Evolutionary conservation across 1,140 invertebrate genomes (phyloP).

Genomic region (Anastrepha ludens): DNA sequence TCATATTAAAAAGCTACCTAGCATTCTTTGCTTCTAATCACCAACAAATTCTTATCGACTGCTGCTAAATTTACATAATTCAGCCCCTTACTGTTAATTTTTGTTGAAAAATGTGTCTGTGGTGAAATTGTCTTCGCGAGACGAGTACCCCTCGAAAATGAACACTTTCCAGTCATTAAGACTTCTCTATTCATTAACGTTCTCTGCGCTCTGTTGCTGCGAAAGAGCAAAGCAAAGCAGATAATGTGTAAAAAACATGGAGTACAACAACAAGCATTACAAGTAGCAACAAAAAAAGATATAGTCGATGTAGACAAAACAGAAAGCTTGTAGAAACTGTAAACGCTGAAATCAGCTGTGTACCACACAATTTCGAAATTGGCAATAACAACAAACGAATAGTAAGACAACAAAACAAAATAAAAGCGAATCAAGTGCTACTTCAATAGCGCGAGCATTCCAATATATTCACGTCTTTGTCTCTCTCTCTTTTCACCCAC

Average conservation of each 20-base stretch:
- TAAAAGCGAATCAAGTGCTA: conserved; percentile 38
- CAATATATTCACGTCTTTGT: no score
- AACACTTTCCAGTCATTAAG: no score
- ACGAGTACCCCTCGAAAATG: no score
- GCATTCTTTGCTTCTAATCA: no score
- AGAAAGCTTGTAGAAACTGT: conserved; percentile 68
- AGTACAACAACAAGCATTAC: conserved; percentile 3
- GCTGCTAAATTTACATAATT: no score
- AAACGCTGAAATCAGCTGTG: conserved; percentile 74
- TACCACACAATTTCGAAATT: conserved; percentile 62
- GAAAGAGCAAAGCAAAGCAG: conserved; percentile 42
- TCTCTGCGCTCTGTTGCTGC: conserved; percentile 3
- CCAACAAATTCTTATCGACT: no score
- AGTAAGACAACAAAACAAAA: not conserved
- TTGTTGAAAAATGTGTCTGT: no score
- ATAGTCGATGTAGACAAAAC: conserved; percentile 61
- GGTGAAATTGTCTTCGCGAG: no score
- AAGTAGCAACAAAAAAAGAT: conserved; percentile 52
- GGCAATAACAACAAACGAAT: conserved; percentile 56
- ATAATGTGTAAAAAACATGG: conserved; percentile 49
- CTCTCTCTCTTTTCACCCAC: no score
- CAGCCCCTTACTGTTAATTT: no score
- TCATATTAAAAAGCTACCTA: no score
- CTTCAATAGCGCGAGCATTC: not conserved
- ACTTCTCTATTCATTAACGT: no score